Percentiles rank a stretch among this genome's conserved stretches.
These are phyloP conservation scores for Agraylea sexmaculata DNA, from an alignment of 1,140 invertebrate genomes.

Conservation along the genomic window DNA sequence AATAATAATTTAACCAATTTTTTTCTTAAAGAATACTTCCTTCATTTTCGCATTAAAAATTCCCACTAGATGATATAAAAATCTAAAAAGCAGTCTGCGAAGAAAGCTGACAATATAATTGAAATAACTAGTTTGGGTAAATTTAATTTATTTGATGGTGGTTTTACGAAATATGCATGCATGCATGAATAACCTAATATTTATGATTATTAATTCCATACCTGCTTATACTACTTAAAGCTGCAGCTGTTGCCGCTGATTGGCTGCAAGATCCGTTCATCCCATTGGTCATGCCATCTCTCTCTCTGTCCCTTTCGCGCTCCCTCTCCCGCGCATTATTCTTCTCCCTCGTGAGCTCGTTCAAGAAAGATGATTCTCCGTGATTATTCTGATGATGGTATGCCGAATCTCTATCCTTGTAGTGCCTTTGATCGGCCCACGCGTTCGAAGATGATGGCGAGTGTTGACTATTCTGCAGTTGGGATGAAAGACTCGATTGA, in stretches of 20 bases:
- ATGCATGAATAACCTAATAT: neutral
- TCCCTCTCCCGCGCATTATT: constrained; percentile 15
- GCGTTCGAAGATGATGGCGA: constrained; percentile 21
- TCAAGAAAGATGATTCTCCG: constrained; percentile 14
- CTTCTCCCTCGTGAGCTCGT: constrained; percentile 11
- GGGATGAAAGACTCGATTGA: constrained; percentile 23
- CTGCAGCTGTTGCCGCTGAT: constrained; percentile 17
- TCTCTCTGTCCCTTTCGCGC: constrained; percentile 33
- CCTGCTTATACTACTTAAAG: constrained; percentile 39
- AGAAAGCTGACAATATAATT: no score
- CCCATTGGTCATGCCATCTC: constrained; percentile 25
- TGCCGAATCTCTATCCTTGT: constrained; percentile 37
- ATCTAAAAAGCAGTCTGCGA: no score
- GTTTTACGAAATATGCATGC: neutral
- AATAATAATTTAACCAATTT: no score
- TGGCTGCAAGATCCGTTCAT: constrained; percentile 20
- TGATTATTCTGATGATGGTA: constrained; percentile 27
- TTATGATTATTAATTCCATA: constrained; percentile 21
- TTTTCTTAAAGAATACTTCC: no score
- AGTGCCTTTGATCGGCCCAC: constrained; percentile 29
- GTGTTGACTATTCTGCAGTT: constrained; percentile 16
- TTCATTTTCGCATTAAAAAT: no score
- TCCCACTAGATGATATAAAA: no score
- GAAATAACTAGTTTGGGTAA: no score
- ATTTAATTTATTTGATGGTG: no score